Percentiles rank a stretch among this genome's conserved stretches.
Conservation (phyloP, 2,888 invertebrate species). For the Oligia fasciuncula region DNA sequence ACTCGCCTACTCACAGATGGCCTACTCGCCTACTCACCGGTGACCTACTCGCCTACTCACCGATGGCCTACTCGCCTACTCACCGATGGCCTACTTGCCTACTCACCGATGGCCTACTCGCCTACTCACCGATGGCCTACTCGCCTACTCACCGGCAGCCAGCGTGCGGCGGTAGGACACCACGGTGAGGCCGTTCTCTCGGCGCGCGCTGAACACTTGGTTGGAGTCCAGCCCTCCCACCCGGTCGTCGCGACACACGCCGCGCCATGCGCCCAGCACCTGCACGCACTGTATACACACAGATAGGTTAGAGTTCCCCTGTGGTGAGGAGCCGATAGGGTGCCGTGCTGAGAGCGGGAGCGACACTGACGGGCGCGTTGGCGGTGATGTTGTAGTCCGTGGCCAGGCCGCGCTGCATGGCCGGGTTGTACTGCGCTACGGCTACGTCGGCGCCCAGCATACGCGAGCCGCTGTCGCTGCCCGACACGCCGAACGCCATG, state of each 20-base stretch:
- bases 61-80: too few species aligned
- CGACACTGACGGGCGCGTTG: constrained; percentile 88
- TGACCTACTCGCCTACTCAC: too few species aligned
- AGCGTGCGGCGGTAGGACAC: constrained; percentile 94
- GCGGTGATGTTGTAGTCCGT: constrained; percentile 96
- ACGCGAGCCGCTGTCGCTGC: constrained; percentile 91
- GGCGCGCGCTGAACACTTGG: constrained; percentile 93
- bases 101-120: constrained; percentile 65
- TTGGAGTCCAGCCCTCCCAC: constrained; percentile 95
- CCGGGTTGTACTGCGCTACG: constrained; percentile 93
- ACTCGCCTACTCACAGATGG: too few species aligned
- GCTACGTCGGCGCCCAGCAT: constrained; percentile 97
- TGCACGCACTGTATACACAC: constrained; percentile 92
- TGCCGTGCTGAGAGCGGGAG: background rate
- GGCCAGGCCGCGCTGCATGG: constrained; percentile 92
- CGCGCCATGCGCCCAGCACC: constrained; percentile 95
- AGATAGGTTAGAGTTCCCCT: background rate
- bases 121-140: constrained; percentile 90
- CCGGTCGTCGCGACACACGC: constrained; percentile 95
- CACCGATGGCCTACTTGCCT: too few species aligned
- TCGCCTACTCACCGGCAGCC: constrained; percentile 90
- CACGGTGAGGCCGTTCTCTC: constrained; percentile 94
- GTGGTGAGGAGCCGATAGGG: background rate
- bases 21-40: too few species aligned
- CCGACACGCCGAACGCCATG: constrained; percentile 97